Conservation (phyloP, 2,797 vertebrate species). For the Nyctalus aviator region DNA sequence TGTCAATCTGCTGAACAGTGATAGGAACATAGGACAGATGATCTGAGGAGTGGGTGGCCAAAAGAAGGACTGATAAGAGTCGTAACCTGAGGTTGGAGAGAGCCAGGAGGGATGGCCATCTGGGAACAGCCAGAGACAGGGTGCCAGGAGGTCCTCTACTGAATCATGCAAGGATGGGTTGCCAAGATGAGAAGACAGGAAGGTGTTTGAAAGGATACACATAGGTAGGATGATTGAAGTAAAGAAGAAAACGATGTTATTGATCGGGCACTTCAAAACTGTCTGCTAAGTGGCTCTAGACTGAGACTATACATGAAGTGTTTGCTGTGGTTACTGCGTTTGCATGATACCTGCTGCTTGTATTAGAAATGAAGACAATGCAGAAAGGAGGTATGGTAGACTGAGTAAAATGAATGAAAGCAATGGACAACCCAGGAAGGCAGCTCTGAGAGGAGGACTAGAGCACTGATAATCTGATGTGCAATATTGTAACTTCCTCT, state of each 20-base stretch:
- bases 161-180: not conserved
- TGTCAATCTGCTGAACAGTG: not conserved
- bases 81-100: not conserved
- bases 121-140: not conserved
- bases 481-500: not conserved
- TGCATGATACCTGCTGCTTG: not conserved
- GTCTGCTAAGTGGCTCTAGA: not conserved
- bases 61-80: not conserved
- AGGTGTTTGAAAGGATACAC: not conserved
- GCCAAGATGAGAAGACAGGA: not conserved
- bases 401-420: not conserved
- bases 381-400: not conserved
- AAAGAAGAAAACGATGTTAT: not conserved
- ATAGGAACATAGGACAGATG: not conserved
- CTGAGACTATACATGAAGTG: not conserved
- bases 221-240: not conserved
- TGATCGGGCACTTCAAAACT: not conserved
- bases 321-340: not conserved
- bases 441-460: not conserved
- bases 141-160: not conserved
- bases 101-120: not conserved
- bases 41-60: too few species aligned
- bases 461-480: not conserved
- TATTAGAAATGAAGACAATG: not conserved
- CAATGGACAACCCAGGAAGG: not conserved